These are phyloP conservation scores for Drosophila novamexicana DNA, from an alignment of 1,140 invertebrate species.

Conservation along the genomic window DNA sequence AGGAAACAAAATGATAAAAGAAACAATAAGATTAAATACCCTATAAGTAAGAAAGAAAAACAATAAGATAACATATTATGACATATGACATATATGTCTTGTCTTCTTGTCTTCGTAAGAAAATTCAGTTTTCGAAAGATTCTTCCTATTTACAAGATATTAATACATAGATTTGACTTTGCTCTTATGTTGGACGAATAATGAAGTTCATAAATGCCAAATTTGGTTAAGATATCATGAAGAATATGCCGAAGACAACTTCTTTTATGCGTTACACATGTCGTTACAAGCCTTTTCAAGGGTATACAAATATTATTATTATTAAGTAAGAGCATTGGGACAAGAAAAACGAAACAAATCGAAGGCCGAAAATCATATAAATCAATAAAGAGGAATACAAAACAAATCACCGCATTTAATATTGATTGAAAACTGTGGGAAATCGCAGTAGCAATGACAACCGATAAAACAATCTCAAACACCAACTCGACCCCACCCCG, in stretches of 20 bases:
- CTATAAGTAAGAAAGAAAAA: background rate
- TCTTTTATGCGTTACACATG: no score
- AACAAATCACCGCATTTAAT: constrained; percentile 51
- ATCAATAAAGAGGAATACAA: constrained; percentile 58
- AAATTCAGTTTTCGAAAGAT: no score
- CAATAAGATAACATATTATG: no score
- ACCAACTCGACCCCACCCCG: background rate
- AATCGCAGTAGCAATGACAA: constrained; percentile 50
- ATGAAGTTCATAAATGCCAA: no score
- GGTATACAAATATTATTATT: constrained; percentile 9
- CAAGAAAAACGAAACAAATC: constrained; percentile 20
- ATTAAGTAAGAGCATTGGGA: constrained; percentile 29
- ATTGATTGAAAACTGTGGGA: constrained; percentile 61
- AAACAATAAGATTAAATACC: constrained; percentile 2
- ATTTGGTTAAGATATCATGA: no score
- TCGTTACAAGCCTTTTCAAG: background rate
- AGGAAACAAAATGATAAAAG: constrained; percentile 4
- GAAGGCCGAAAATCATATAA: constrained; percentile 57
- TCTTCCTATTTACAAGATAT: no score
- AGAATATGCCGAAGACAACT: no score
- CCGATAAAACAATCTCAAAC: constrained; percentile 2
- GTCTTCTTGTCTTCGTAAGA: no score
- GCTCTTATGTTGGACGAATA: no score
- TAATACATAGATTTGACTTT: no score
- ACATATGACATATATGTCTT: no score